These are phyloP conservation scores for Parnassius glacialis DNA, from an alignment of 2,888 invertebrate species.

Conservation along the genomic window DNA sequence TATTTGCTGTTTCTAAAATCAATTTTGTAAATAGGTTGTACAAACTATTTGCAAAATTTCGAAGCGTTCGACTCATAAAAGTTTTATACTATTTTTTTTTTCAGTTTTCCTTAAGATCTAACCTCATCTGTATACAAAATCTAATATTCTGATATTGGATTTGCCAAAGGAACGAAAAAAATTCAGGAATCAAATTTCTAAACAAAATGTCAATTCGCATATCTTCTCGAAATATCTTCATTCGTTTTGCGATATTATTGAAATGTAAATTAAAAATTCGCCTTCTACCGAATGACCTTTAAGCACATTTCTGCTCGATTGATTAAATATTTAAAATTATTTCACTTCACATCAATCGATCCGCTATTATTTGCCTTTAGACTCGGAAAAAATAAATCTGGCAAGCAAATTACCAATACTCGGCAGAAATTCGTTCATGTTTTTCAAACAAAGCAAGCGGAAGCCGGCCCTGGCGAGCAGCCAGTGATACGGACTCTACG, in stretches of 20 bases:
- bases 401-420: conserved; percentile 27
- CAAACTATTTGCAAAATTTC: too few species aligned
- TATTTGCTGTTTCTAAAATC: too few species aligned
- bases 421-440: conserved; percentile 32
- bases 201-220: conserved; percentile 13
- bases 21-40: too few species aligned
- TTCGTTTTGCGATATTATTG: neutral
- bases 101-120: too few species aligned
- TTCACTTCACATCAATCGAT: conserved; percentile 20
- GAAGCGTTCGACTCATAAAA: too few species aligned
- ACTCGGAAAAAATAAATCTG: conserved; percentile 24
- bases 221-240: conserved; percentile 15
- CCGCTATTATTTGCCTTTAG: conserved; percentile 13
- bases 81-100: too few species aligned
- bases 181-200: neutral
- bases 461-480: conserved; percentile 39
- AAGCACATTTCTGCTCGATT: conserved; percentile 10
- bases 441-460: conserved; percentile 35
- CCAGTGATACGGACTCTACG: conserved; percentile 37
- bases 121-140: too few species aligned
- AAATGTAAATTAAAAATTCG: conserved; percentile 6
- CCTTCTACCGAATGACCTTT: conserved; percentile 17
- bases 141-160: neutral
- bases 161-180: neutral
- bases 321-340: conserved; percentile 17